Conservation (phyloP, 2,113 vertebrate genomes). For the Megaleporinus macrocephalus region DNA sequence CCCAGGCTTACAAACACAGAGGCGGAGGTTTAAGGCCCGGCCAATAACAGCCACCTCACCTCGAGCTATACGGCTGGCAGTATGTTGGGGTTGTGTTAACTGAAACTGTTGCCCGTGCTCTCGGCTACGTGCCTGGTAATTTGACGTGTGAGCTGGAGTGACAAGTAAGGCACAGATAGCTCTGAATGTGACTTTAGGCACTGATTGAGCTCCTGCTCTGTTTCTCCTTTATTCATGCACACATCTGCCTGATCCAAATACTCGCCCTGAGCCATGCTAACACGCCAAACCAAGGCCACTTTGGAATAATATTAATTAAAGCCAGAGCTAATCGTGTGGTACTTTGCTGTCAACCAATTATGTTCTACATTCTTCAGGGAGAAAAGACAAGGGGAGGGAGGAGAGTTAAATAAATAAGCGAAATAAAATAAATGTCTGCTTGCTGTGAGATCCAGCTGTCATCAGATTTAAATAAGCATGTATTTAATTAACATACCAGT, state of each 20-base stretch:
- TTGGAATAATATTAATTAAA: constrained; percentile 79
- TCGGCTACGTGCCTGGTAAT: neutral
- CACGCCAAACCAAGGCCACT: constrained; percentile 60
- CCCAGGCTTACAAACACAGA: neutral
- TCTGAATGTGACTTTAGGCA: constrained; percentile 18
- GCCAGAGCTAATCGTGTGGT: constrained; percentile 74
- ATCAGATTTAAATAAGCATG: constrained; percentile 78
- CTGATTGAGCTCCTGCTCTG: constrained; percentile 1
- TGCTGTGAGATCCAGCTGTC: constrained; percentile 76
- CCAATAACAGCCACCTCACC: neutral
- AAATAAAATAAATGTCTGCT: constrained; percentile 56
- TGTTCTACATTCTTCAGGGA: constrained; percentile 73
- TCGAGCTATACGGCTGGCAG: neutral
- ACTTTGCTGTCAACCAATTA: constrained; percentile 77
- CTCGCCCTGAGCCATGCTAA: constrained; percentile 48
- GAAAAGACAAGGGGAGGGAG: constrained; percentile 15
- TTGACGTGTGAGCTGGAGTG: constrained; percentile 43
- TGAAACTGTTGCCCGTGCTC: neutral
- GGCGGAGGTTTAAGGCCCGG: neutral
- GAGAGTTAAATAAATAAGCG: neutral
- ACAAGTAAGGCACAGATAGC: constrained; percentile 43
- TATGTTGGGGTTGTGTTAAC: neutral
- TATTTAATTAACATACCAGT: constrained; percentile 80
- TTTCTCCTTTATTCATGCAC: constrained; percentile 40
- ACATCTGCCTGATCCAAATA: constrained; percentile 56